These are phyloP conservation scores for Forbesichthys agassizii DNA, from an alignment of 2,113 vertebrate species.

Conservation along the genomic window DNA sequence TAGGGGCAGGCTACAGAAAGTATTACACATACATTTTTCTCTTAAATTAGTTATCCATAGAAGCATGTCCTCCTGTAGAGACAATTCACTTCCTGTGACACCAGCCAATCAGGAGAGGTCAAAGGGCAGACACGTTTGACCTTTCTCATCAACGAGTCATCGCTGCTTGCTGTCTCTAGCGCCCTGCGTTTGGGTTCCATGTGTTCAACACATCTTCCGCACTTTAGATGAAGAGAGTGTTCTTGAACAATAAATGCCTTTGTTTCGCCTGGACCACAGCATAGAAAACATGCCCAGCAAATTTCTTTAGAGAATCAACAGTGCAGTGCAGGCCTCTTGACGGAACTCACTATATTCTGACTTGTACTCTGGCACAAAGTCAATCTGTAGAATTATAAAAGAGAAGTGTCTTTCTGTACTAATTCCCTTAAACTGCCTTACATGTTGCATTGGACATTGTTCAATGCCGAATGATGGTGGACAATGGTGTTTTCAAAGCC, in stretches of 20 bases:
- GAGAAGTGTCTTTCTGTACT: not conserved
- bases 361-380: conserved; percentile 19
- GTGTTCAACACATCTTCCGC: conserved; percentile 50
- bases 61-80: conserved; percentile 35
- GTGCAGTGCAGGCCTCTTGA: conserved; percentile 34
- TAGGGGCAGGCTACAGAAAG: conserved; percentile 43
- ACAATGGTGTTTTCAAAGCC: not conserved
- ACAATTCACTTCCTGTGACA: conserved; percentile 61
- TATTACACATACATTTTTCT: not conserved
- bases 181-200: conserved; percentile 26
- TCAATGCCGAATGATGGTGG: not conserved
- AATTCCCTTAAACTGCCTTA: conserved; percentile 12
- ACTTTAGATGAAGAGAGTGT: conserved; percentile 44
- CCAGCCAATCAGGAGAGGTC: conserved; percentile 56
- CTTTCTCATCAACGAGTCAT: conserved; percentile 49
- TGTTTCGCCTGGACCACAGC: conserved; percentile 50
- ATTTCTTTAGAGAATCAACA: conserved; percentile 57
- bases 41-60: conserved; percentile 9
- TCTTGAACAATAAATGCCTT: conserved; percentile 56
- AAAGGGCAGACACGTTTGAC: conserved; percentile 55
- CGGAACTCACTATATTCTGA: conserved; percentile 36
- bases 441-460: conserved; percentile 6
- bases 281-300: conserved; percentile 39
- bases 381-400: not conserved
- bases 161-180: conserved; percentile 14